Evolutionary conservation across 2,888 invertebrate genomes (phyloP), one percentile per base, ranked within the genome.

Genomic region (Drosophila helvetica): DNA sequence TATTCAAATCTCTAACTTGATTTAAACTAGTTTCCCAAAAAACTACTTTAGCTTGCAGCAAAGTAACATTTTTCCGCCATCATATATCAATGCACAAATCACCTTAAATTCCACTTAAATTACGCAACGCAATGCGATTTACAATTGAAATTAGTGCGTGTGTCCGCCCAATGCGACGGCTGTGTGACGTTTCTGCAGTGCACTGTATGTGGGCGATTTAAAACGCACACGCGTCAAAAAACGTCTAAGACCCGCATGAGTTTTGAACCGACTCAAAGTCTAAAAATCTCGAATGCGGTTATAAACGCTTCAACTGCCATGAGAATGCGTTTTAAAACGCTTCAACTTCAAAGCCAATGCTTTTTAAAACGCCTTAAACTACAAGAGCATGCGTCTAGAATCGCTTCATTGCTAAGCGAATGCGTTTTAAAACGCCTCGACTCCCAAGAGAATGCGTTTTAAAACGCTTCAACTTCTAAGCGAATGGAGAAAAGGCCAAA

Each of bases 131-230:
- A 52, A 50, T 48, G 38, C 30, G 62, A 71, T 59, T 76, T 62
- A 70, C 76, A 76, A 74, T 74, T 76, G 55, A 70, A 75, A 74
- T 74, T 70, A 76, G 76, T 76, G 71, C 71, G 62, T 71, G 58
- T 12, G 33, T 43, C 50, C 42, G 62, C 25, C 60, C 54, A 63
- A 75, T 45, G 75, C 17, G 56, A 59, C 75, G 68, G 60, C 59
- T 75, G 59, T 67, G 56, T 52, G 68, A 66, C 54, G 58, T 71
- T 74, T 51, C 50, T 7, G 22, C n/a, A 38, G 52, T 17, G 18
- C 25, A 15, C 5, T 38, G 38, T 48, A 33, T n/a, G 57, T 15
- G 22, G 53, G 42, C 51, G 53, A 58, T 48, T 58, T 58, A 30
- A 43, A 18, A 42, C 25, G 43, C 17, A 19, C 4, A n/a, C 51